Percentiles rank a stretch among this genome's conserved stretches.
These are phyloP conservation scores for Eonycteris spelaea DNA, from an alignment of 2,113 vertebrate species.

Conservation along the genomic window DNA sequence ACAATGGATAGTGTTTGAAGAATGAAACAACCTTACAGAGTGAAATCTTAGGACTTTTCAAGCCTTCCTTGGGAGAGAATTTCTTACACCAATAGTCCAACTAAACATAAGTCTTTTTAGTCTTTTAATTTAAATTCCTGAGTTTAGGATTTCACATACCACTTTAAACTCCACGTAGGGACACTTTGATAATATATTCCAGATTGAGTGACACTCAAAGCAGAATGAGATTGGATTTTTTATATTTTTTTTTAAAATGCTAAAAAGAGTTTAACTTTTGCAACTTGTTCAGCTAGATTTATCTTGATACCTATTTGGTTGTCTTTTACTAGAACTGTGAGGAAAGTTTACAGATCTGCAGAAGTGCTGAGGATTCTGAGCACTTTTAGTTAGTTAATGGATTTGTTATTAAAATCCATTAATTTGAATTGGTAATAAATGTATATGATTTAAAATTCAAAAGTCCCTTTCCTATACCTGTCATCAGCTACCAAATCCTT, in stretches of 20 bases:
- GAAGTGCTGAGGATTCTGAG: background rate
- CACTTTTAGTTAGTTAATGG: background rate
- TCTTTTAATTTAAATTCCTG: conserved; percentile 43
- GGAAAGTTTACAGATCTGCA: background rate
- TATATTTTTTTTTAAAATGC: conserved; percentile 43
- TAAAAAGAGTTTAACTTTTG: conserved; percentile 41
- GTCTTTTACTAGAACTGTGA: conserved; percentile 6
- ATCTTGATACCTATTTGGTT: conserved; percentile 1
- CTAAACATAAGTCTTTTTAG: conserved; percentile 17
- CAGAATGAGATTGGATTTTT: conserved; percentile 26
- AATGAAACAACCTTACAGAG: background rate
- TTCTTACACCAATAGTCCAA: background rate
- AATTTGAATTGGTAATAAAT: conserved; percentile 13
- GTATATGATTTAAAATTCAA: background rate
- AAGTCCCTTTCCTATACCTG: background rate
- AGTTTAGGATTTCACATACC: conserved; percentile 33
- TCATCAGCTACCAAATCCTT: background rate
- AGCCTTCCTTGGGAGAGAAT: background rate
- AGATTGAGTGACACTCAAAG: conserved; percentile 52
- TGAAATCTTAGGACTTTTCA: conserved; percentile 23
- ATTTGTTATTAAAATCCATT: conserved; percentile 39
- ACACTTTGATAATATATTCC: conserved; percentile 33
- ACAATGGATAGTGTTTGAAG: background rate
- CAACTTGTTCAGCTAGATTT: conserved; percentile 19
- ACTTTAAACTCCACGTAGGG: conserved; percentile 8